phyloP scores from a whole-genome alignment of 23 tunicate genomes.

The Halocynthia roretzi region DNA sequence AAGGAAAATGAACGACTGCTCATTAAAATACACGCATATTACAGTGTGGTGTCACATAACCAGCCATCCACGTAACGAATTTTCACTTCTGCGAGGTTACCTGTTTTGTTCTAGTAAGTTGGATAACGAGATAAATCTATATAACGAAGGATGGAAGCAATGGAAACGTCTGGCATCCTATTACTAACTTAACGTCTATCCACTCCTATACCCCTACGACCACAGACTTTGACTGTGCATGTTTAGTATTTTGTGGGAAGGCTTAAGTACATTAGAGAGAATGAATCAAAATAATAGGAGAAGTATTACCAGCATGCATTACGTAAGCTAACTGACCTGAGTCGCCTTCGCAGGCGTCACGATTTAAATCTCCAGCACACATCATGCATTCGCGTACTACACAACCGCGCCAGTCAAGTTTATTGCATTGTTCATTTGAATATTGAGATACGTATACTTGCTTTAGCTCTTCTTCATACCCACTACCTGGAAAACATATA shows the following conservation, averaged over 20 bases:
- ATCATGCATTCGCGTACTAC: conserved; percentile 81
- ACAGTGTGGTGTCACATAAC: no score
- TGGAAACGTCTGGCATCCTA: no score
- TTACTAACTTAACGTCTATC: no score
- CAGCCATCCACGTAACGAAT: no score
- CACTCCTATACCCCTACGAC: no score
- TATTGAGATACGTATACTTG: conserved; percentile 66
- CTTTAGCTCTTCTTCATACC: conserved; percentile 39
- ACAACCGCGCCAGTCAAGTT: conserved; percentile 75
- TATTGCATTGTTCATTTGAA: conserved; percentile 79
- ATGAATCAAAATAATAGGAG: neutral
- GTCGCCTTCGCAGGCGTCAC: conserved; percentile 89
- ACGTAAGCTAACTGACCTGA: conserved; percentile 32
- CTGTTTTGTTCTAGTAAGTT: no score
- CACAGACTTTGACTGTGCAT: neutral
- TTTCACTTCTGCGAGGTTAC: no score
- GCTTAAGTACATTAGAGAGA: neutral
- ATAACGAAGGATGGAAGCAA: no score
- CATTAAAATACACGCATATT: no score
- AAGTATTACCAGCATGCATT: neutral
- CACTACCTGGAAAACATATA: conserved; percentile 42
- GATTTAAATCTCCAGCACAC: conserved; percentile 84
- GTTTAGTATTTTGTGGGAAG: neutral
- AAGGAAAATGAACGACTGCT: no score
- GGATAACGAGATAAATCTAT: no score